Base-by-base conservation (phyloP, 2,113 vertebrate genomes). In the Pongo pygmaeus region DNA sequence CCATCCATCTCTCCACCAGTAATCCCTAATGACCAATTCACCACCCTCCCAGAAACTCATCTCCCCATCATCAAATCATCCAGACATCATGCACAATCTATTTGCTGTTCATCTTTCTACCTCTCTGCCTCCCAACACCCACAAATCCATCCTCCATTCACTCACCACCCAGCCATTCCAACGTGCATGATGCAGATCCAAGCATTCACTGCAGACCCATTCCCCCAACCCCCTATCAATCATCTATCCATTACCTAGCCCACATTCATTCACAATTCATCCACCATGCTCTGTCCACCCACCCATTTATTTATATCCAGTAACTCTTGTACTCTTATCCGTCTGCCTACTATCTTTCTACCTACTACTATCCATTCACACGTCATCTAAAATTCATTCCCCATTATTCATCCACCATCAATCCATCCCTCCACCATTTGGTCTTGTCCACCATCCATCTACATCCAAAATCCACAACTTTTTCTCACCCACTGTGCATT, bases 311-410 rank as follows among this genome's bases (percentile, higher is more conserved):
- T 78, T 12, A 4, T 2, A 3, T 52, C 46, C 13, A 5, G 18
- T 17, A 11, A 0, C 46, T 43, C 14, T 57, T 43, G 43, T 3
- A 0, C 72, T n/a, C 59, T 40, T 50, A 6, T 6, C 23, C 46
- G 40, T 27, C 43, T 38, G 2, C 72, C 43, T 38, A 4, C 72
- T 35, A 0, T 30, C 46, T 4, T 4, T 14, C 72, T 12, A 0
- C 16, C 20, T 23, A 0, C 25, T 23, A 0, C 17, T 18, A 1
- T 48, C 70, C 35, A 5, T 0, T 14, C 83, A 43, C 69, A 20
- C 0, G 2, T 2, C 80, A 7, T 32, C 40, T 18, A n/a, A 57
- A 17, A 3, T 52, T 40, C 2, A 0, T 1, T 4, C 23, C 17
- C 69, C 25, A 0, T 11, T 16, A 55, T 30, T 13, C n/a, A 23